phyloP scores from a whole-genome alignment of 2,888 invertebrate species.

The Spodoptera exigua region DNA sequence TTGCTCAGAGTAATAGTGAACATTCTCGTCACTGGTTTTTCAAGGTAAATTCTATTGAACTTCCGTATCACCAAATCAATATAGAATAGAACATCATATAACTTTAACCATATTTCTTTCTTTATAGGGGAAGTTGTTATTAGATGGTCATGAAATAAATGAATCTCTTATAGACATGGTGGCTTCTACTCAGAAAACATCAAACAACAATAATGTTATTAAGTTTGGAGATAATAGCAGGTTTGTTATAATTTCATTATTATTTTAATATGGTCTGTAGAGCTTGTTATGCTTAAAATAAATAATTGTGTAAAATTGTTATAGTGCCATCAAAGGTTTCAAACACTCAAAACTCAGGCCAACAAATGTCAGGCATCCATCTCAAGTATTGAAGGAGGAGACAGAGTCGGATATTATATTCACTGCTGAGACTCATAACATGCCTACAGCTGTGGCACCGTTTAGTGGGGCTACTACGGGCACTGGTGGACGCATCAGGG shows the following conservation, averaged over 20 bases:
- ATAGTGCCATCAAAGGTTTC: constrained; percentile 96
- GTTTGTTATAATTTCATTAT: constrained; percentile 75
- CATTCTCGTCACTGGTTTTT: constrained; percentile 99
- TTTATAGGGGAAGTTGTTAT: constrained; percentile 92
- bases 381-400: constrained; percentile 89
- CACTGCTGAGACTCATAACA: constrained; percentile 99
- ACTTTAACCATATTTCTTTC: constrained; percentile 35
- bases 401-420: constrained; percentile 96
- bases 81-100: background rate
- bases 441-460: constrained; percentile 98
- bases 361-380: constrained; percentile 87
- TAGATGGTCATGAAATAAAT: constrained; percentile 94
- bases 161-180: constrained; percentile 97
- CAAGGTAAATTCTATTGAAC: constrained; percentile 86
- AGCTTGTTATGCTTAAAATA: too few species aligned
- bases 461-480: constrained; percentile 99
- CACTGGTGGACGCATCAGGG: constrained; percentile 98
- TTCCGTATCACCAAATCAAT: constrained; percentile 23
- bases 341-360: constrained; percentile 92
- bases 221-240: constrained; percentile 99
- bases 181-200: constrained; percentile 94
- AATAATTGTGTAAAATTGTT: constrained; percentile 48
- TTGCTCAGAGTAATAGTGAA: constrained; percentile 99
- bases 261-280: background rate
- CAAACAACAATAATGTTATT: constrained; percentile 98